These are phyloP conservation scores for Cerastis rubricosa DNA, from an alignment of 2,888 invertebrate genomes.

Conservation along the genomic window DNA sequence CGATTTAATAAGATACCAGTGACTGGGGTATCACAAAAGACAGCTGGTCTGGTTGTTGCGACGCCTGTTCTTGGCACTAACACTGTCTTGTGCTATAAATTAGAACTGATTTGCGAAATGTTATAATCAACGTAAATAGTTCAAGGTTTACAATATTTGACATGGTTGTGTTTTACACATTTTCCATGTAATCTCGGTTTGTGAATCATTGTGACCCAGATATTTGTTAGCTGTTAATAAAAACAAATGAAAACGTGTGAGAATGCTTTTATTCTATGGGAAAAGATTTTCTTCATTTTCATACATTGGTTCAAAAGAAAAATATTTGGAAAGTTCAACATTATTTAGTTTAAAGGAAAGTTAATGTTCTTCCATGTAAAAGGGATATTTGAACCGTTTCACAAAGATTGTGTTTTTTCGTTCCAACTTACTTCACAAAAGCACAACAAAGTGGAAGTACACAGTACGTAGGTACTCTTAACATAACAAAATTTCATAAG, in stretches of 20 bases:
- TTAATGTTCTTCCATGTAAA: not conserved
- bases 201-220: slow-evolving; percentile 54
- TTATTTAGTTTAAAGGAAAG: not conserved
- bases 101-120: slow-evolving; percentile 68
- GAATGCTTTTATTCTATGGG: not conserved
- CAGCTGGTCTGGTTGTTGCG: slow-evolving; percentile 52
- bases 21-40: slow-evolving; percentile 54
- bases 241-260: slow-evolving; percentile 37
- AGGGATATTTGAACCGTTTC: not conserved
- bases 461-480: not conserved
- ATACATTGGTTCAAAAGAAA: not conserved
- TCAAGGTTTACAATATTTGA: slow-evolving; percentile 65
- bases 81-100: slow-evolving; percentile 60
- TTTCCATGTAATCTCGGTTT: slow-evolving; percentile 43
- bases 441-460: not conserved
- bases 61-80: slow-evolving; percentile 66
- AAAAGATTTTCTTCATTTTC: not conserved
- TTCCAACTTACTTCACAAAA: slow-evolving; percentile 4
- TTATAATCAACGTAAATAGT: slow-evolving; percentile 67
- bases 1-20: slow-evolving; percentile 39
- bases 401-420: not conserved
- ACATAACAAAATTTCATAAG: slow-evolving; percentile 47
- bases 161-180: slow-evolving; percentile 43
- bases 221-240: slow-evolving; percentile 42
- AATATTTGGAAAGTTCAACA: not conserved